These are phyloP conservation scores for Acanthochromis polyacanthus DNA, from an alignment of 2,113 vertebrate species.

Conservation along the genomic window DNA sequence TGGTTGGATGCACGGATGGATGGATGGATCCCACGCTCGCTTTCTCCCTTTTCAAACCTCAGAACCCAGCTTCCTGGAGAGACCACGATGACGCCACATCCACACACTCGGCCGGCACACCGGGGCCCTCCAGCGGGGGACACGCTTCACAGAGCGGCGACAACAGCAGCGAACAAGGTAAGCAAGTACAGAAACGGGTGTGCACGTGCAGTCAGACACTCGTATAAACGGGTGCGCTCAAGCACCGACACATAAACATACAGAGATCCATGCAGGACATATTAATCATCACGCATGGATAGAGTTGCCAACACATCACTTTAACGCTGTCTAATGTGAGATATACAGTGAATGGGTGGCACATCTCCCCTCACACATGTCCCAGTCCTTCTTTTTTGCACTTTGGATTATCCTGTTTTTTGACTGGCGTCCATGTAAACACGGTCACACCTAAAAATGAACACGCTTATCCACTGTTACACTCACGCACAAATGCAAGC, in stretches of 20 bases:
- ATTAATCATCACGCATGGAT: slow-evolving; percentile 54
- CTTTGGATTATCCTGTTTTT: slow-evolving; percentile 73
- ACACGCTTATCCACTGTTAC: slow-evolving; percentile 62
- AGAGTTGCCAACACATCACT: slow-evolving; percentile 60
- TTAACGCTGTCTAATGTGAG: slow-evolving; percentile 64
- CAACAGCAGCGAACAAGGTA: slow-evolving; percentile 99
- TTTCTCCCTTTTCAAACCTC: slow-evolving; percentile 79
- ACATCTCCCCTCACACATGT: slow-evolving; percentile 48
- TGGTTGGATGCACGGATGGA: slow-evolving; percentile 86
- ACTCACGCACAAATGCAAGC: slow-evolving; percentile 36
- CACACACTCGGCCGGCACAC: slow-evolving; percentile 98
- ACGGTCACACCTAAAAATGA: slow-evolving; percentile 78
- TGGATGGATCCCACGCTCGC: slow-evolving; percentile 82
- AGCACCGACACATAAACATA: slow-evolving; percentile 63
- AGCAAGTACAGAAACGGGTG: slow-evolving; percentile 84
- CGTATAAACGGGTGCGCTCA: background rate
- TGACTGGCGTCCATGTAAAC: slow-evolving; percentile 74
- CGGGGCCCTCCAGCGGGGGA: slow-evolving; percentile 98
- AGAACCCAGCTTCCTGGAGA: slow-evolving; percentile 99
- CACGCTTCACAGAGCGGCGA: slow-evolving; percentile 99
- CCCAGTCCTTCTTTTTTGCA: slow-evolving; percentile 56
- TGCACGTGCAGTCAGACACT: slow-evolving; percentile 39
- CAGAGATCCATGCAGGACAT: slow-evolving; percentile 53
- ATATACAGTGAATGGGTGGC: slow-evolving; percentile 54
- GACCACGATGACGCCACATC: slow-evolving; percentile 99